These are phyloP conservation scores for Clivina fossor DNA, from an alignment of 2,888 invertebrate genomes.

Conservation along the genomic window DNA sequence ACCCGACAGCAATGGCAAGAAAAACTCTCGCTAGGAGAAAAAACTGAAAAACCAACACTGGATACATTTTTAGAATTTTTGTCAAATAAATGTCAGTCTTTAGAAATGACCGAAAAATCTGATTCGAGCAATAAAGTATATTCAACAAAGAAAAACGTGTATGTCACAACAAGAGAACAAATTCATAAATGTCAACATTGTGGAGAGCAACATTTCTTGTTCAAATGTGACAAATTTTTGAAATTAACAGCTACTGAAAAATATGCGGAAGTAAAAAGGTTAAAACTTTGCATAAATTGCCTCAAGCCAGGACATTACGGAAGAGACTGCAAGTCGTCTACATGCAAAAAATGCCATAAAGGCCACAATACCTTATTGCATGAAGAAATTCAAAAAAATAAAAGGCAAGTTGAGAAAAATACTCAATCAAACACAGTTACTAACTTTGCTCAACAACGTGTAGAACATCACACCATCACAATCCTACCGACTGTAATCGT, in stretches of 20 bases:
- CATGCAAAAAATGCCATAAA: constrained; percentile 21
- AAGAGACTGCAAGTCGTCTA: constrained; percentile 1
- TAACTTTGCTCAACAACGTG: too few species aligned
- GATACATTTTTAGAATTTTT: constrained; percentile 10
- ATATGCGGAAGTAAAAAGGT: constrained; percentile 6
- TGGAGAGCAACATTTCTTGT: constrained; percentile 15
- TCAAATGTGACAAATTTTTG: constrained; percentile 21
- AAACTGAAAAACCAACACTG: constrained; percentile 5
- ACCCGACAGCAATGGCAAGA: constrained; percentile 24
- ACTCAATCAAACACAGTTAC: neutral
- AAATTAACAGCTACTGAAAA: constrained; percentile 1
- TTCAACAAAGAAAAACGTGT: neutral
- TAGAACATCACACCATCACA: too few species aligned
- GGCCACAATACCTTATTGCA: constrained; percentile 17
- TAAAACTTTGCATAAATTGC: constrained; percentile 12
- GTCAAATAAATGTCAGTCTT: neutral
- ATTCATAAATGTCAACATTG: constrained; percentile 10
- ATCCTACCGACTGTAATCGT: constrained; percentile 9
- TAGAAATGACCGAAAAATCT: constrained; percentile 3
- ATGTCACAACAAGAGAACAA: neutral
- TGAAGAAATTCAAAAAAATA: too few species aligned
- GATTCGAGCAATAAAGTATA: constrained; percentile 1
- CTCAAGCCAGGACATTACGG: neutral
- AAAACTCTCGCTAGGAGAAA: neutral
- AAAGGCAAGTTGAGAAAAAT: neutral